Conservation (phyloP, 2,113 vertebrate genomes). For the Phylloscopus whistleri region DNA sequence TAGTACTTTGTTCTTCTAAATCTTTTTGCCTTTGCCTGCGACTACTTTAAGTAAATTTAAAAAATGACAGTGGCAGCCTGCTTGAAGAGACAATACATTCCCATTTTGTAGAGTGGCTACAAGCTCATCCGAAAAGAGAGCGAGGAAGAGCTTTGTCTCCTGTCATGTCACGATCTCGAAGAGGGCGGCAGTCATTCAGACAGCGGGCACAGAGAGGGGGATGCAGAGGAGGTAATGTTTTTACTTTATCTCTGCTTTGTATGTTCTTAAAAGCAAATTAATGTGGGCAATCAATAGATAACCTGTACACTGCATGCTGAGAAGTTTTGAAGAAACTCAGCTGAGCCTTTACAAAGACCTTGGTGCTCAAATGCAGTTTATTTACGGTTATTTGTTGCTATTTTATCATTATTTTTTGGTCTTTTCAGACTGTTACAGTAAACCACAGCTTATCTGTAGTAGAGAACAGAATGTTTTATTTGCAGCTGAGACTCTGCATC, state of each 20-base stretch:
- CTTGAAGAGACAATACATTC: not conserved
- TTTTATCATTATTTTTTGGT: not conserved
- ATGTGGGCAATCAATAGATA: not conserved
- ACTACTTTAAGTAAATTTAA: not conserved
- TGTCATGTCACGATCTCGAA: conserved; percentile 84
- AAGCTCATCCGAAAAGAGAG: conserved; percentile 87
- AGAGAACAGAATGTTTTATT: not conserved
- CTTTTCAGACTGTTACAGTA: not conserved
- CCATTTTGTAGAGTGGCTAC: conserved; percentile 83
- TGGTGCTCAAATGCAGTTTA: not conserved
- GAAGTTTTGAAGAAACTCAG: not conserved
- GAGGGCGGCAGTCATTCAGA: conserved; percentile 79
- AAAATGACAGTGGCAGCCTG: not conserved
- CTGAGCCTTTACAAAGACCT: not conserved
- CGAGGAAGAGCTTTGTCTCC: conserved; percentile 87
- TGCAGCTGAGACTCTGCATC: not conserved
- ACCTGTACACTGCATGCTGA: not conserved
- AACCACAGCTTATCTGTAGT: not conserved
- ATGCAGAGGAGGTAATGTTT: conserved; percentile 78
- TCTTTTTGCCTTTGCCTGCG: not conserved
- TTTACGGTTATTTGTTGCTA: not conserved
- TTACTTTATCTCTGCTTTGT: not conserved
- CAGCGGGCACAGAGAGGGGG: conserved; percentile 69
- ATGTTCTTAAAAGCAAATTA: not conserved
- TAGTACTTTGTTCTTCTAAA: not conserved